Base-by-base conservation (phyloP, 2,888 invertebrate species). In the Leptinotarsa haldemani region DNA sequence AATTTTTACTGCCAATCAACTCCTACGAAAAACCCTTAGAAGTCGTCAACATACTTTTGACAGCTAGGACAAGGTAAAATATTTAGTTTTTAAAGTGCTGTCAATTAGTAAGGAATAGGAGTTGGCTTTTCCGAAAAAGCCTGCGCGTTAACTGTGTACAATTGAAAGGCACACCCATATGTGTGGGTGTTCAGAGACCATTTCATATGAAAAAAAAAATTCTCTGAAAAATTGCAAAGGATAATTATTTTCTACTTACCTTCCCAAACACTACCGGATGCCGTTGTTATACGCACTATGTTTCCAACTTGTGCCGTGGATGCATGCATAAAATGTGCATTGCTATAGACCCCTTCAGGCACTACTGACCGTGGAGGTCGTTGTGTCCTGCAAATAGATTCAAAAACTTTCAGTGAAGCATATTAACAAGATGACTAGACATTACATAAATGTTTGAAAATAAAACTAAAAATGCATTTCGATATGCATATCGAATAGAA, bases 281-380 rank as follows among this genome's bases (percentile, higher is more conserved):
- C 93, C 70, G 96, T 94, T 84, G 94, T 93, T 82, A 95, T 92
- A 88, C 94, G 93, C 74, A 95, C 95, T 79, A 90, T 90, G 86
- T 94, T 94, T 77, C 96, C 97, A 78, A 97, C 94, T 85, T 96
- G 93, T 79, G 94, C 92, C 70, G 95, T 94, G 76, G 94, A 93
- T 64, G 95, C 94, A 90, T 96, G 95, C 94, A 96, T 95, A 87
- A 96, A 96, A 88, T 94, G 93, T 79, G 94, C 92, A 90, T 97
- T 97, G 85, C 92, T 94, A 88, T 97, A 97, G 71, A 97, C 94
- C 78, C 97, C 97, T 85, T 97, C 96, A 20, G 94, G 92, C 79
- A 91, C 90, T 80, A 94, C 90, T 61, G 90, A 88, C 83, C 94
- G 91, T 4, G 66, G 50, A 81, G 92, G 90, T 84, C 94, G 91